A percentile compares a stretch with the other conserved stretches of the same genome.
phyloP scores from a whole-genome alignment of 2,888 invertebrate species.

The Panzeria rudis region DNA sequence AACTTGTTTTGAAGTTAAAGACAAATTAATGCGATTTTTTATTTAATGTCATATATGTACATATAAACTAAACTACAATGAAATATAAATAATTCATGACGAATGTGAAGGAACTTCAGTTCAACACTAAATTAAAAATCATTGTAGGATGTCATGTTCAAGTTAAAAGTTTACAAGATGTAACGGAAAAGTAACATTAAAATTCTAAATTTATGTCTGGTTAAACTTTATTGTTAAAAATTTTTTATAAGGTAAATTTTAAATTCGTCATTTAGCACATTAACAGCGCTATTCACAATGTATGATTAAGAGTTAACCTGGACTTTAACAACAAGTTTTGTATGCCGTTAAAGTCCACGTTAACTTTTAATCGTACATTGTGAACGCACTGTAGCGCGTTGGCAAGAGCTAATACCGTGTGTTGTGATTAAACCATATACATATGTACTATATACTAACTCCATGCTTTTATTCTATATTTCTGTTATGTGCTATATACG shows the following conservation, averaged over 20 bases:
- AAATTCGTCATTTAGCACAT: neutral
- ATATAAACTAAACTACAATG: slow-evolving; percentile 47
- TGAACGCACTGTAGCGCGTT: no score
- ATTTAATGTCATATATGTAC: slow-evolving; percentile 45
- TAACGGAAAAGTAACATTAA: neutral
- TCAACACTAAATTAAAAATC: slow-evolving; percentile 22
- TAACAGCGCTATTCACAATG: no score
- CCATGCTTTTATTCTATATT: no score
- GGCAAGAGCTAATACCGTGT: no score
- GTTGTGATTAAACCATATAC: no score
- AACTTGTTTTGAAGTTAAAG: slow-evolving; percentile 53
- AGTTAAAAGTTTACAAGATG: slow-evolving; percentile 18
- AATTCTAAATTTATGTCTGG: slow-evolving; percentile 23
- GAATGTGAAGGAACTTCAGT: slow-evolving; percentile 17
- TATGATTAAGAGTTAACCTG: no score
- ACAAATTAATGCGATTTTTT: slow-evolving; percentile 49
- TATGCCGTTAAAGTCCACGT: no score
- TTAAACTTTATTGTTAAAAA: neutral
- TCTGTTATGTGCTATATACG: no score
- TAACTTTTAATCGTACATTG: no score
- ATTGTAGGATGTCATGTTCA: slow-evolving; percentile 45
- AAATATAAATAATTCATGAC: slow-evolving; percentile 55
- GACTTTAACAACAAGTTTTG: no score
- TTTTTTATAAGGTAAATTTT: neutral
- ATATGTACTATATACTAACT: no score